Base-by-base conservation (phyloP, 2,797 vertebrate genomes). In the Hipposideros larvatus region DNA sequence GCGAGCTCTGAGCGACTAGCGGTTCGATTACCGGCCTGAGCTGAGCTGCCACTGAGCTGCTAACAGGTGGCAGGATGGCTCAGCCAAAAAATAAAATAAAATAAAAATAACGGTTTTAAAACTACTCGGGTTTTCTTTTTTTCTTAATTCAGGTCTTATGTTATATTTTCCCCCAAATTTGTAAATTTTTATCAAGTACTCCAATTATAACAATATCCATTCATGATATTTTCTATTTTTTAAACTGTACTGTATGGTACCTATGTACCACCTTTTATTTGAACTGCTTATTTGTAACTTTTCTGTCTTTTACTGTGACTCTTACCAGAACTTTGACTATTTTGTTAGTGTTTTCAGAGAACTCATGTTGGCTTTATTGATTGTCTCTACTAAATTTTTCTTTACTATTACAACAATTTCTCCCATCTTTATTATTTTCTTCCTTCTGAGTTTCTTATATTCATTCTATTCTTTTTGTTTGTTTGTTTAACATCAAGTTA, bases 111-210 rank as follows among this genome's bases (percentile, higher is more conserved):
- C 37, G 37, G 37, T 37, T 80, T 74, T 84, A 79, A 55, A 65
- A 37, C 16, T 65, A 66, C 7, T 73, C 13, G 0, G 31, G 11
- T 46, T 88, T 88, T 43, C 28, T 85, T 41, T 88, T 88, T 63
- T 28, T 85, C 28, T 92, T 59, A 22, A 26, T 77, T 83, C 16
- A 1, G 57, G 53, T 68, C 73, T 46, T 86, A 37, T 68, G 34
- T 66, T 53, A 51, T 84, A 53, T 87, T 89, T 85, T 85, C 41
- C n/a, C 41, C 53, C n/a, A 55, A 34, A 79, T 96, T 43, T 74
- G 8, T 53, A 48, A 5, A 18, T 46, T 70, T 92, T 80, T 37
- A 46, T 26, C 4, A 74, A 65, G 46, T 80, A 26, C n/a, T 91
- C 53, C 57, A 66, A 71, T 87, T 78, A n/a, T 70, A 55, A 21